Base-by-base conservation (phyloP, 2,888 invertebrate genomes). In the Dyspetes luteomarginatus region DNA sequence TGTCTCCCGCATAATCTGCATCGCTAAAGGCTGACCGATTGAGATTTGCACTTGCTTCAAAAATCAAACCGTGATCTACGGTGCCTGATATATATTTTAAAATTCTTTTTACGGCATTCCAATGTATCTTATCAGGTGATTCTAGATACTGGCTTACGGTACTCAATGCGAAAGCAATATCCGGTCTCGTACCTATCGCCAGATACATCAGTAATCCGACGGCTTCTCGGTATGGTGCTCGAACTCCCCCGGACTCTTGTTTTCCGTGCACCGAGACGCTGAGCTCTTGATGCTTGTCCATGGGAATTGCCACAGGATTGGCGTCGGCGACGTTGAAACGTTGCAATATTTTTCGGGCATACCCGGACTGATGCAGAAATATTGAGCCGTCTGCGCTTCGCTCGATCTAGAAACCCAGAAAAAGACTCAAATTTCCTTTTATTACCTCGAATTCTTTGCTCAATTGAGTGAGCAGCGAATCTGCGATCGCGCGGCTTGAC, bases 131-230 rank as follows among this genome's bases (percentile, higher is more conserved):
- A 4, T 9, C 60, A 0, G 83, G 82, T 1, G 60, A 45, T 65
- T 83, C 83, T 0, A 77, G 50, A 15, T 69, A 74, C 45, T 79
- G 80, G 62, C 78, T 80, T 4, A 76, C 71, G 4, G 50, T 36
- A 28, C 79, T 67, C 1, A 82, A 58, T 1, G 81, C 82, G 19
- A 50, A 83, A 2, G 85, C 69, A 36, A 85, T 82, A 36, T 85
- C 85, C 5, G 83, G 82, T 75, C 84, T 55, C 2, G 85, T 82
- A 0, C 67, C 80, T 0, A 71, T 65, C 3, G 78, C 75, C 17
- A 84, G 41, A 43, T 81, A 84, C 78, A 82, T 74, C 12, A 84
- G 56, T 2, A 78, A 79, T 5, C 83, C 83, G 0, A 85, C 60
- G 0, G 76, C 80, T 48, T 84, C 76, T 24, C 82, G 69, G 55